These are phyloP conservation scores for Abrostola tripartita DNA, from an alignment of 2,888 invertebrate genomes.

Conservation along the genomic window DNA sequence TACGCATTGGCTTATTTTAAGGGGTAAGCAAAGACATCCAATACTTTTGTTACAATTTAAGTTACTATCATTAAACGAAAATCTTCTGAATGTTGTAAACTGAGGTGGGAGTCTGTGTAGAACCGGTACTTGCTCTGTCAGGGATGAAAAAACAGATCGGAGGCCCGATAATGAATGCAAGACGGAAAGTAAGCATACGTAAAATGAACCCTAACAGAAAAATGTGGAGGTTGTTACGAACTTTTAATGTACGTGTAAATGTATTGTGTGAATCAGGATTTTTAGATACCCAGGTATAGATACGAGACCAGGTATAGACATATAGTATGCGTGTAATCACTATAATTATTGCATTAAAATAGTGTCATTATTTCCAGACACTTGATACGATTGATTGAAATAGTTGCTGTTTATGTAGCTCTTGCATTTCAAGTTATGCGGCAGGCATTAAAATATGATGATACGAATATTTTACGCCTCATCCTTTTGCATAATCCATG, in stretches of 20 bases:
- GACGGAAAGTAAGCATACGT: conserved; percentile 43
- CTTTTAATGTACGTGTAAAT: too few species aligned
- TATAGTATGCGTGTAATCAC: conserved; percentile 6
- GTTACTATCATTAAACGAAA: not conserved
- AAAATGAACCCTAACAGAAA: conserved; percentile 28
- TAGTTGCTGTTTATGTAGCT: too few species aligned
- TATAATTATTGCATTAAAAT: not conserved
- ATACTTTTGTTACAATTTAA: not conserved
- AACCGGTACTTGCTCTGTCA: conserved; percentile 49
- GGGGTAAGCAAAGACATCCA: too few species aligned
- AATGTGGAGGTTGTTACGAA: conserved; percentile 16
- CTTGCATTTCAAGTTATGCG: not conserved
- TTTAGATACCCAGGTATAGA: too few species aligned
- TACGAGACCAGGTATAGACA: too few species aligned
- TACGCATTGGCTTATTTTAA: too few species aligned
- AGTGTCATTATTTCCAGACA: too few species aligned
- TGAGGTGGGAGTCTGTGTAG: conserved; percentile 33
- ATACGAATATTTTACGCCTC: conserved; percentile 3
- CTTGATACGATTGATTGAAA: too few species aligned
- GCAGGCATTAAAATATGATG: not conserved
- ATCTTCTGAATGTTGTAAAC: conserved; percentile 1
- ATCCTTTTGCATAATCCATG: not conserved
- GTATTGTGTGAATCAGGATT: too few species aligned
- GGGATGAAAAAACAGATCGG: conserved; percentile 52
- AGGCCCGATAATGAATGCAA: conserved; percentile 42